Evolutionary conservation across 2,113 vertebrate species (phyloP), one percentile per base, ranked within the genome.

Genomic region (Myodes glareolus): DNA sequence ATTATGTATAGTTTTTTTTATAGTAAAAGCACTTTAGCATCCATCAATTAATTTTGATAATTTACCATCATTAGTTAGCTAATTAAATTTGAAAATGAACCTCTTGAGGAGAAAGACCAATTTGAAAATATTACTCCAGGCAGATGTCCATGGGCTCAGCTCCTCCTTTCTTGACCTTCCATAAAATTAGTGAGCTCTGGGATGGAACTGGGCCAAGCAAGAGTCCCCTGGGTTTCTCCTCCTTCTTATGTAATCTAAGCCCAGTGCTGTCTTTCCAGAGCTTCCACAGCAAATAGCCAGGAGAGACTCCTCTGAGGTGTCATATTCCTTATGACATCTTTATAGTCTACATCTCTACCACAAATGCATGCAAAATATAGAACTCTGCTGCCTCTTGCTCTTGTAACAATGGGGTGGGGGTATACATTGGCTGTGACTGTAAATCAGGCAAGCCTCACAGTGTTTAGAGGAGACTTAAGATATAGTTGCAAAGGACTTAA

Each of bases 81-180:
- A 98, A 98, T 98, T 98, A 97, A 97, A 95, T 96, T 95, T 95
- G 92, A 96, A 97, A 88, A 50, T 92, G 72, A 97, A 88, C 91
- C 95, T 97, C 86, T 72, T 96, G 94, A 97, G 87, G 80, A 97
- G 92, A 94, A 96, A 95, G 85, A 77, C 55, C 65, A 92, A 89
- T 96, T 94, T 95, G 80, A 76, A 96, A 96, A 93, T 50, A 91
- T 76, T n/a, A 88, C 84, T 93, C 65, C 70, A 94, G 85, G 95
- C 93, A 96, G 89, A 93, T 96, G 84, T 89, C 73, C 87, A 17
- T 45, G 84, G 58, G 50, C 78, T 39, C 80, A 36, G n/a, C 47
- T 86, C 78, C 91, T 94, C 61, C 68, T 91, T 94, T 92, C 87
- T 73, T 96, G 94, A 96, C 88, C 93, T 94, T 86, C 77, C 81